A percentile compares a stretch with the other conserved stretches of the same genome.
phyloP scores from a whole-genome alignment of 2,113 vertebrate species.

The Pantherophis guttatus region DNA sequence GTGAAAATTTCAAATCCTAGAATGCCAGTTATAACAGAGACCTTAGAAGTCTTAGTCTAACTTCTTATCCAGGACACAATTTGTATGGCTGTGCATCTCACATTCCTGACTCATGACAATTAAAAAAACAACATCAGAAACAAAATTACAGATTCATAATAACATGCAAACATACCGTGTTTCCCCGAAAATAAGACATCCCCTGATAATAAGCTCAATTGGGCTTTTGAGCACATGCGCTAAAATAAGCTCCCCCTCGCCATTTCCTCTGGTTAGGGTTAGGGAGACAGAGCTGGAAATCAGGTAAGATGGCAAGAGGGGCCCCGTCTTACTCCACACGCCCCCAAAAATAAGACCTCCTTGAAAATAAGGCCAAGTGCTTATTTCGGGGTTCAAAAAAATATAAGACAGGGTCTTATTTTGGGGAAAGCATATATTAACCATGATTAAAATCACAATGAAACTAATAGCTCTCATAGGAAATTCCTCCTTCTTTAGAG shows the following conservation, averaged over 20 bases:
- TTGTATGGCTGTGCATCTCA: not conserved
- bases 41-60: not conserved
- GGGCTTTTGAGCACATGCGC: too few species aligned
- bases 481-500: not conserved
- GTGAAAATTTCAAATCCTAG: not conserved
- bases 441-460: not conserved
- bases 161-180: not conserved
- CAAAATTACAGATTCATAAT: not conserved
- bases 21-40: not conserved
- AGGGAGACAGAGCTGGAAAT: too few species aligned
- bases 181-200: too few species aligned
- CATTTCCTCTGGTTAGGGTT: too few species aligned
- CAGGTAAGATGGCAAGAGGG: too few species aligned
- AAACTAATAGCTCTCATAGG: not conserved
- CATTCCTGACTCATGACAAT: not conserved
- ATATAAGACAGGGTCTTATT: too few species aligned
- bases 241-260: too few species aligned
- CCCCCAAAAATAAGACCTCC: too few species aligned
- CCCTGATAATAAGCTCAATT: too few species aligned
- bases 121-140: not conserved
- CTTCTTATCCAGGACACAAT: not conserved
- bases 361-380: too few species aligned
- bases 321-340: too few species aligned
- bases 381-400: too few species aligned
- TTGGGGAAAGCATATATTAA: not conserved